phyloP scores from a whole-genome alignment of 2,888 invertebrate species.

The Formica aserva region DNA sequence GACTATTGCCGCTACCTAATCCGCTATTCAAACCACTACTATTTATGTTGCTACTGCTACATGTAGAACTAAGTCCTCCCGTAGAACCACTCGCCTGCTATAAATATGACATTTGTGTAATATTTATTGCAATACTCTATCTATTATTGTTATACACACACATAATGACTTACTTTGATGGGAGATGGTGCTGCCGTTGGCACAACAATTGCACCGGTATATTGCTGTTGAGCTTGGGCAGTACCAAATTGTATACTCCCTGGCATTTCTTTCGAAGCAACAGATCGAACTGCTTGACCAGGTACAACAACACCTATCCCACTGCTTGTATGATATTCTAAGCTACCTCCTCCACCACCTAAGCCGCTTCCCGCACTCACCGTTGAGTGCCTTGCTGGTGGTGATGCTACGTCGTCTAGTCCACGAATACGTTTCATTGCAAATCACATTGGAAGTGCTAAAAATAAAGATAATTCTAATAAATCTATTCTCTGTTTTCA shows the following conservation, averaged over 20 bases:
- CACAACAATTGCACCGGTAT: constrained; percentile 84
- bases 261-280: constrained; percentile 85
- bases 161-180: constrained; percentile 80
- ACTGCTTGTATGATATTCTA: constrained; percentile 84
- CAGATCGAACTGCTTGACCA: constrained; percentile 84
- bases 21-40: constrained; percentile 76
- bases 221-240: constrained; percentile 84
- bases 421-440: constrained; percentile 89
- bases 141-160: constrained; percentile 16
- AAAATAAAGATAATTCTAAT: constrained; percentile 69
- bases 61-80: constrained; percentile 79
- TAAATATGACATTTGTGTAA: constrained; percentile 30
- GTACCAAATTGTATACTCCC: constrained; percentile 85
- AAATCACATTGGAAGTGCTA: constrained; percentile 89
- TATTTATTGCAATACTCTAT: constrained; percentile 28
- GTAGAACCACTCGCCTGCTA: constrained; percentile 72
- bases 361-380: constrained; percentile 85
- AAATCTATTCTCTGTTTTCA: background rate
- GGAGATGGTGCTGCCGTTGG: constrained; percentile 84
- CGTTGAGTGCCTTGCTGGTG: constrained; percentile 86
- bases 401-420: constrained; percentile 85
- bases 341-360: constrained; percentile 78
- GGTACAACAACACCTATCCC: constrained; percentile 83
- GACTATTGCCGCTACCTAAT: constrained; percentile 79
- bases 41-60: constrained; percentile 80